A percentile compares a stretch with the other conserved stretches of the same genome.
These are phyloP conservation scores for Rousettus madagascariensis DNA, from an alignment of 2,797 vertebrate species.

Conservation along the genomic window DNA sequence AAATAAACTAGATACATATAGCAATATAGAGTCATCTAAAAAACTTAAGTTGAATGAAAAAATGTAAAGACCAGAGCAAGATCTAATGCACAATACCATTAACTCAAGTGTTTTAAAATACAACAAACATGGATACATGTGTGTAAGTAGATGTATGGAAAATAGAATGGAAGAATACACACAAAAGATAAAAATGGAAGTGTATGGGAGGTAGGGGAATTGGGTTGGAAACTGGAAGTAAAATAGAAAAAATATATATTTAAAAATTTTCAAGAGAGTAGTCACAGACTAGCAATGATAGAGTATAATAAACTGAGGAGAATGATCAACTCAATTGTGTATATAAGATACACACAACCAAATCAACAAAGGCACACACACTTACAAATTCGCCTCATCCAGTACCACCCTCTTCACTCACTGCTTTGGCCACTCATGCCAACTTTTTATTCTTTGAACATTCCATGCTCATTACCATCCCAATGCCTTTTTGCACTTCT, in stretches of 20 bases:
- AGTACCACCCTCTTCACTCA: background rate
- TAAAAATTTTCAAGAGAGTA: background rate
- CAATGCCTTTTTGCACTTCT: background rate
- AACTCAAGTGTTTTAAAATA: background rate
- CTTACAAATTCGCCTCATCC: background rate
- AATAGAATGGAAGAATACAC: background rate
- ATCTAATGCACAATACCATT: background rate
- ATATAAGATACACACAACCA: background rate
- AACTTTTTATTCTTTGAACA: background rate
- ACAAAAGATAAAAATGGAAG: background rate
- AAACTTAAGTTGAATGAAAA: background rate
- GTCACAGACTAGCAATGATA: background rate
- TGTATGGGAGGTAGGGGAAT: background rate
- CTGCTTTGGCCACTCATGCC: background rate
- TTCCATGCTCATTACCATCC: background rate
- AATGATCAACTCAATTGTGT: background rate
- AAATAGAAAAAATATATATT: background rate
- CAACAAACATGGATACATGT: background rate
- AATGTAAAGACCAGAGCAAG: background rate
- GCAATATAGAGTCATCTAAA: background rate
- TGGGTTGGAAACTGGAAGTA: background rate
- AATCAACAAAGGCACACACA: background rate
- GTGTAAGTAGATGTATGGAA: background rate
- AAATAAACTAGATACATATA: background rate
- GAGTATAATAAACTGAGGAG: background rate